Conservation (phyloP, 2,113 vertebrate species). For the Cephalopholis sonnerati region DNA sequence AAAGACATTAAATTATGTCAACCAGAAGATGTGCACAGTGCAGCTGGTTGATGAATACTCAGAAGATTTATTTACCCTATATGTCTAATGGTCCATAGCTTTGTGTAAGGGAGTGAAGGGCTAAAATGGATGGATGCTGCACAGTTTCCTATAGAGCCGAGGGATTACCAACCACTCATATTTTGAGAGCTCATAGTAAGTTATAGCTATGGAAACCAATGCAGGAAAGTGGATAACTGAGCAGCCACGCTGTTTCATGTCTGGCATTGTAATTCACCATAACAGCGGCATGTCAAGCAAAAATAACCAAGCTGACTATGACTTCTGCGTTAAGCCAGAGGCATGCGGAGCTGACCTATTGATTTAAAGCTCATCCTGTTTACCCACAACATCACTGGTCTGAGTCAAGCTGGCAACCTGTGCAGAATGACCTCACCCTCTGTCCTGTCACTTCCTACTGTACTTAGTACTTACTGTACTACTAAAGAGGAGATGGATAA, state of each 20-base stretch:
- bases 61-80: constrained; percentile 41
- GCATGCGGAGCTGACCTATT: background rate
- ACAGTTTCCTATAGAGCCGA: constrained; percentile 19
- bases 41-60: background rate
- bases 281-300: background rate
- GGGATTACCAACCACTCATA: constrained; percentile 48
- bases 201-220: constrained; percentile 42
- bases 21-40: background rate
- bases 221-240: constrained; percentile 6
- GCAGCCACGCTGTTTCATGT: background rate
- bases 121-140: constrained; percentile 32
- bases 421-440: constrained; percentile 1
- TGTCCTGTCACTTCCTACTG: background rate
- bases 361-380: constrained; percentile 16
- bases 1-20: background rate
- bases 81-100: constrained; percentile 14
- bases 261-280: constrained; percentile 32
- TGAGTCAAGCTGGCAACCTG: constrained; percentile 4
- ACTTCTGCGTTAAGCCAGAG: background rate
- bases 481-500: background rate
- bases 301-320: constrained; percentile 10
- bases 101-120: background rate
- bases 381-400: background rate
- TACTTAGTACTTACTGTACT: no score
- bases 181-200: constrained; percentile 35